Conservation (phyloP, 1,140 invertebrate species). For the Orchesella cincta region DNA sequence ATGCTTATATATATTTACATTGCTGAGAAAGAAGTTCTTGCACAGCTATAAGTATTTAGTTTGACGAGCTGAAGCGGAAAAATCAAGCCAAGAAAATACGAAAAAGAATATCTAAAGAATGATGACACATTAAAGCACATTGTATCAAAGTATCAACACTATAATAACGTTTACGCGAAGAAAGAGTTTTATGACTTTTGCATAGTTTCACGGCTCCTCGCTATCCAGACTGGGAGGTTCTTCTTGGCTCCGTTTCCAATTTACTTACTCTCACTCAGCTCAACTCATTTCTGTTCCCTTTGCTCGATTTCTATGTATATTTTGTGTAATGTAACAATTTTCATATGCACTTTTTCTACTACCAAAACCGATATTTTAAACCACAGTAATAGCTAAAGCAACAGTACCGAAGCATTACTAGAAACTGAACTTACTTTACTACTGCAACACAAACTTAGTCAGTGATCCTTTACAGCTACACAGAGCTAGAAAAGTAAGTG, state of each 20-base stretch:
- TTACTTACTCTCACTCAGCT: conserved; percentile 19
- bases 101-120: conserved; percentile 13
- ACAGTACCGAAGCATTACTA: neutral
- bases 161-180: conserved; percentile 19
- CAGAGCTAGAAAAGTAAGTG: neutral
- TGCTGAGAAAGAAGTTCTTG: no score
- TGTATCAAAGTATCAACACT: conserved; percentile 28
- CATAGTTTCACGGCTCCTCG: conserved; percentile 26
- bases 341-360: neutral
- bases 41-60: neutral
- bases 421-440: no score
- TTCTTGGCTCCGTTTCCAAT: conserved; percentile 30
- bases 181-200: conserved; percentile 31
- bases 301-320: neutral
- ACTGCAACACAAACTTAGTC: no score
- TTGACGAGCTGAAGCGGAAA: neutral
- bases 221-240: conserved; percentile 29
- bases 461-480: no score
- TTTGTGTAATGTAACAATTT: neutral
- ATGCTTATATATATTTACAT: neutral
- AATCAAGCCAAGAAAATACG: neutral
- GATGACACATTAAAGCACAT: conserved; percentile 29
- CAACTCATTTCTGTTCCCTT: conserved; percentile 20
- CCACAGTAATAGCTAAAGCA: neutral
- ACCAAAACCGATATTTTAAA: neutral